Base-by-base conservation (phyloP, 1,140 invertebrate genomes). In the Aleiodes sp. region DNA sequence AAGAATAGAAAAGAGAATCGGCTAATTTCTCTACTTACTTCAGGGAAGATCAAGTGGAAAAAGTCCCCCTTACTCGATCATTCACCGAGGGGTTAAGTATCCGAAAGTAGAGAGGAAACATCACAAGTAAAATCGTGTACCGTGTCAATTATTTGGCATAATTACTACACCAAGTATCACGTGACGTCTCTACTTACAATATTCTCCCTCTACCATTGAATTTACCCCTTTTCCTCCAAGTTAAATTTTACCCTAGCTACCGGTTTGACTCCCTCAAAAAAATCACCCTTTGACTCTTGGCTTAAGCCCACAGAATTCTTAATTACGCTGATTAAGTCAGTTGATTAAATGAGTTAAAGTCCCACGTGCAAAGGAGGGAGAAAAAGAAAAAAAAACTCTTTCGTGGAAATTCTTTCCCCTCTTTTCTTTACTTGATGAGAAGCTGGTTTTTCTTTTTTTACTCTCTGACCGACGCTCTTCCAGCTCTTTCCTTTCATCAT, bases 81-180 rank as follows among this genome's bases (percentile, higher is more conserved):
- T 35, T 39, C 33, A 16, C 37, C 31, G 2, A n/a, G 10, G 37
- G 37, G 33, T 63, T 63, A 63, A 63, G 57, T 19, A 33, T 29
- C 59, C 4, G 19, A 1, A 16, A 52, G 8, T 52, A 19, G 19
- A 21, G 26, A 29, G 16, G n/a, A n/a, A n/a, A n/a, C n/a, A n/a
- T n/a, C n/a, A n/a, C 33, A 39, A 7, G 16, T 37, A 12, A 39
- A 26, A 33, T 9, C 61, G 61, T 41, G 61, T 63, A 41, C 61
- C 8, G 37, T 63, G 61, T 63, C 61, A 63, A 63, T 63, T 63
- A 63, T 63, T 63, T 21, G 4, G 37, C 31, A 2, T 63, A 63
- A 63, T 63, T 31, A 63, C 39, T 43, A 33, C 39, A n/a, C n/a
- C n/a, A 16, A 33, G 61, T 63, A 39, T 63, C 61, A 63, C 61